A percentile compares a stretch with the other conserved stretches of the same genome.
Evolutionary conservation across 2,888 invertebrate genomes (phyloP).

Genomic region (Pyralis farinalis): DNA sequence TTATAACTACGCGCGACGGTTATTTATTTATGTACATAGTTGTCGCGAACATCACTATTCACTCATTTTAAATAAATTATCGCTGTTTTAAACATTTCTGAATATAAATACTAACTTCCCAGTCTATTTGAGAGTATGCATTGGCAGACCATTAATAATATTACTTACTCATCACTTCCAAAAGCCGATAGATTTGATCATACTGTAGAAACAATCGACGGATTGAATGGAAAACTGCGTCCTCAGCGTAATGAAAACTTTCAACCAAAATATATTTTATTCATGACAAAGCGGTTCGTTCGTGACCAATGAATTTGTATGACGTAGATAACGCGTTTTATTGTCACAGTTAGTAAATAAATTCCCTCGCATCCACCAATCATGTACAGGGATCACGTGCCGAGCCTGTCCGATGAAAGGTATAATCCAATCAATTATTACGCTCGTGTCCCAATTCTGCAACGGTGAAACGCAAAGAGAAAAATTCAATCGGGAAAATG

Average conservation of each 20-base stretch:
- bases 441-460: constrained; percentile 55
- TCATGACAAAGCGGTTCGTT: constrained; percentile 41
- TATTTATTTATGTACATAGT: too few relatives aligned
- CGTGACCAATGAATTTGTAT: constrained; percentile 54
- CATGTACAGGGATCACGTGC: constrained; percentile 68
- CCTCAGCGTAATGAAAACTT: constrained; percentile 32
- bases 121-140: not conserved
- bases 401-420: constrained; percentile 49
- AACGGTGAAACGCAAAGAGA: constrained; percentile 5
- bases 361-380: constrained; percentile 36
- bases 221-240: constrained; percentile 21
- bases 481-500: constrained; percentile 7
- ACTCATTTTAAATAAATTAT: too few relatives aligned
- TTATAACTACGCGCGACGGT: too few relatives aligned
- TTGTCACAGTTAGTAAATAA: constrained; percentile 45
- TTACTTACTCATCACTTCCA: not conserved
- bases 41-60: too few relatives aligned
- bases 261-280: constrained; percentile 48
- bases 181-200: not conserved
- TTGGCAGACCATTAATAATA: not conserved
- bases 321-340: constrained; percentile 57
- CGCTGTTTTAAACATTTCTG: too few relatives aligned
- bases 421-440: constrained; percentile 76
- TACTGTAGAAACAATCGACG: constrained; percentile 8
- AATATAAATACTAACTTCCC: too few relatives aligned